Percentiles rank a stretch among this genome's conserved stretches.
Conservation (phyloP, 2,888 invertebrate species). For the Pteria penguin region DNA sequence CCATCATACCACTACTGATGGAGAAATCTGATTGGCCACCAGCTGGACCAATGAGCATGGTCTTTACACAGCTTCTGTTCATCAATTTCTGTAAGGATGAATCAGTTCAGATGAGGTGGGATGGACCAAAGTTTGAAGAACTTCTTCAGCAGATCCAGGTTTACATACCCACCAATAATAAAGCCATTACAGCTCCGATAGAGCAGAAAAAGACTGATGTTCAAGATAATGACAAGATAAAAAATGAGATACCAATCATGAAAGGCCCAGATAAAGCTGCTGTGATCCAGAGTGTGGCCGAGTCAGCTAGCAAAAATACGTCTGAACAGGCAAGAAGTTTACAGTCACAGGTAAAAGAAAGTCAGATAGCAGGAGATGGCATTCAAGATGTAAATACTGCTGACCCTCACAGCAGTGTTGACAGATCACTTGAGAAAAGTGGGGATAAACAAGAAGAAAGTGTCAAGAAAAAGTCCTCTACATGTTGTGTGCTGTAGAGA, state of each 20-base stretch:
- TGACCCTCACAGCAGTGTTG: no score
- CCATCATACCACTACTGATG: slow-evolving; percentile 70
- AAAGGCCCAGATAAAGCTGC: no score
- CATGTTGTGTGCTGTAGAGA: no score
- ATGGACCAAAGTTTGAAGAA: slow-evolving; percentile 55
- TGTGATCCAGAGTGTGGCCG: no score
- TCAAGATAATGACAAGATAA: neutral
- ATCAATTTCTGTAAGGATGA: slow-evolving; percentile 58
- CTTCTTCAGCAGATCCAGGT: slow-evolving; percentile 47
- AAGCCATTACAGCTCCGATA: no score
- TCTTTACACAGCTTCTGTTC: slow-evolving; percentile 66
- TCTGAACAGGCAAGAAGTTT: neutral
- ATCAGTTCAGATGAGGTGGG: slow-evolving; percentile 51
- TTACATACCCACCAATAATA: slow-evolving; percentile 27
- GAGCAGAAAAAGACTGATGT: no score
- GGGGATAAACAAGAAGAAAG: no score
- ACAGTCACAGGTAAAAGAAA: neutral
- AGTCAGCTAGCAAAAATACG: no score
- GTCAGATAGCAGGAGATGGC: no score
- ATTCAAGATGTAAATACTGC: no score
- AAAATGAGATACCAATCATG: neutral
- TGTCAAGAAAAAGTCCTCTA: no score
- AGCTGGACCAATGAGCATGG: slow-evolving; percentile 72
- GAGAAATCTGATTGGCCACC: slow-evolving; percentile 72
- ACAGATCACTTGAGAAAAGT: no score